Percentiles rank a stretch among this genome's conserved stretches.
Evolutionary conservation across 2,113 vertebrate genomes (phyloP).

Genomic region (Myocastor coypus): DNA sequence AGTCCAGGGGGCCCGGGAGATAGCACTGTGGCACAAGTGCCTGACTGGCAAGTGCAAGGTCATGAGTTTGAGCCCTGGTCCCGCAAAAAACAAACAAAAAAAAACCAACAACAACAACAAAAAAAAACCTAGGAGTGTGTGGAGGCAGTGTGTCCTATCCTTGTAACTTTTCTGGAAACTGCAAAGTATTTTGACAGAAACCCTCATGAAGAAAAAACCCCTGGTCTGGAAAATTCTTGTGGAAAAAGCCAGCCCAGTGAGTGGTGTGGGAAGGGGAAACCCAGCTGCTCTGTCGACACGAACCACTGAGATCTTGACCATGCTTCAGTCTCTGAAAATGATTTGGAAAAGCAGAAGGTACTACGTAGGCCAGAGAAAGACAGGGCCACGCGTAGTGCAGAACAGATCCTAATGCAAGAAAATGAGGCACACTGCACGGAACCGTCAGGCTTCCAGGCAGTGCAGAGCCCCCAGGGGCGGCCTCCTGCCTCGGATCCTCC

Average conservation of each 20-base stretch:
- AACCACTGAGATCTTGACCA: not conserved
- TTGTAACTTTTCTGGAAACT: not conserved
- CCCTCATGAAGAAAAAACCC: not conserved
- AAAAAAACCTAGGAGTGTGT: not conserved
- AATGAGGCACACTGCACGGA: not conserved
- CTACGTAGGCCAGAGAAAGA: not conserved
- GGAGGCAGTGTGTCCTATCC: not conserved
- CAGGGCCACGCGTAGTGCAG: not conserved
- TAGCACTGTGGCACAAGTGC: too few species aligned
- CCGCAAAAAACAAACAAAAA: too few species aligned
- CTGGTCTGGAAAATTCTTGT: not conserved
- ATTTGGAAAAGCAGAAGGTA: conserved; percentile 10
- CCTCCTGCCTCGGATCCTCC: not conserved
- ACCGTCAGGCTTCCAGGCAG: not conserved
- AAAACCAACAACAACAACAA: too few species aligned
- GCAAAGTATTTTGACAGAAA: conserved; percentile 11
- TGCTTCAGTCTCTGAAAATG: not conserved
- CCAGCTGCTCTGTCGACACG: not conserved
- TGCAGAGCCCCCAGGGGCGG: not conserved
- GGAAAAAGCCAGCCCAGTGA: not conserved
- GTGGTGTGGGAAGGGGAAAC: not conserved
- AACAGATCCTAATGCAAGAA: not conserved
- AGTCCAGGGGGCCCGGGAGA: too few species aligned
- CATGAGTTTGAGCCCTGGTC: too few species aligned
- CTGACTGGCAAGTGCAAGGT: too few species aligned